Evolutionary conservation across 2,888 invertebrate species (phyloP).

Genomic region (Thera britannica): DNA sequence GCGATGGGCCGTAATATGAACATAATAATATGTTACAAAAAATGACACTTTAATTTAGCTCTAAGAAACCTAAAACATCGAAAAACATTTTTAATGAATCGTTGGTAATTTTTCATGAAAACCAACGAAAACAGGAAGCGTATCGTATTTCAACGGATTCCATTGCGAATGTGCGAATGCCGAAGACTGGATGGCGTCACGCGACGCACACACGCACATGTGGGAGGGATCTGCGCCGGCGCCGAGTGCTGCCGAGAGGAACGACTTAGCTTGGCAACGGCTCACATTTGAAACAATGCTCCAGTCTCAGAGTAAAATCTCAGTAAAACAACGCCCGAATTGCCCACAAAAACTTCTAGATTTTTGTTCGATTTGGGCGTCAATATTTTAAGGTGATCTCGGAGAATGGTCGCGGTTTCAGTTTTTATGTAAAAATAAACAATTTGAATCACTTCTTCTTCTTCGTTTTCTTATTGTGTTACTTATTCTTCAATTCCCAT

Average conservation of each 20-base stretch:
- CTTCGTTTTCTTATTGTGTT: no score
- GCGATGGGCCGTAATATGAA: no score
- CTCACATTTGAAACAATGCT: background rate
- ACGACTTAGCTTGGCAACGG: slow-evolving; percentile 7
- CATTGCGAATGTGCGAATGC: slow-evolving; percentile 32
- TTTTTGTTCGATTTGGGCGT: no score
- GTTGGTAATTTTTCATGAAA: slow-evolving; percentile 1
- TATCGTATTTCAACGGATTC: slow-evolving; percentile 36
- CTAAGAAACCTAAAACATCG: background rate
- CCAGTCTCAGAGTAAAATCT: background rate
- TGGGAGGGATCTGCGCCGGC: slow-evolving; percentile 40
- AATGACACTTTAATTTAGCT: no score
- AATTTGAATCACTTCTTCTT: no score
- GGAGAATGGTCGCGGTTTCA: no score
- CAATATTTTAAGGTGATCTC: no score
- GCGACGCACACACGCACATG: slow-evolving; percentile 50
- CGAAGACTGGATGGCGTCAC: slow-evolving; percentile 59
- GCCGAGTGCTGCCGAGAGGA: slow-evolving; percentile 6
- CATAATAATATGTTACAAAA: no score
- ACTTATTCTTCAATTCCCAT: no score
- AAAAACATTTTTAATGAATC: background rate
- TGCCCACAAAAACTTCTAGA: no score
- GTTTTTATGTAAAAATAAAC: no score
- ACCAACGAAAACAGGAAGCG: slow-evolving; percentile 36
- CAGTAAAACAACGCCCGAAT: no score